Conservation (phyloP, 2,113 vertebrate genomes). For the Mustelus asterias region DNA sequence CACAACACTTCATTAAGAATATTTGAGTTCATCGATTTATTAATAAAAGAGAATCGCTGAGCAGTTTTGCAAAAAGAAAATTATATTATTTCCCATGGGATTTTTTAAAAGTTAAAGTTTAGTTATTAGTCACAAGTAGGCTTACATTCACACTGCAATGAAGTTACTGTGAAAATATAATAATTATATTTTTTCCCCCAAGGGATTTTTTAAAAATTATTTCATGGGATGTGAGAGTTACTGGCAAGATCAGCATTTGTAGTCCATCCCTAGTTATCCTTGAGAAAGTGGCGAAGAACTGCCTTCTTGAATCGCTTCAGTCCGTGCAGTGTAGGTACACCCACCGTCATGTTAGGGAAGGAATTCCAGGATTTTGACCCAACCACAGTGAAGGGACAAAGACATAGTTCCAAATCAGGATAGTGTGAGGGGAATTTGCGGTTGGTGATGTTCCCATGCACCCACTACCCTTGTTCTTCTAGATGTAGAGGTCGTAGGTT, state of each 20-base stretch:
- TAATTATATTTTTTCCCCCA: not conserved
- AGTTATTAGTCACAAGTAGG: too few relatives aligned
- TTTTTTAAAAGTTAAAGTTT: not conserved
- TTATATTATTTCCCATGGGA: not conserved
- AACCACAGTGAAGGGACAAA: too few relatives aligned
- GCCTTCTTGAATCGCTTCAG: not conserved
- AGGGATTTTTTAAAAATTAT: not conserved
- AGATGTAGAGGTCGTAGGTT: too few relatives aligned
- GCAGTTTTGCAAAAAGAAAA: not conserved
- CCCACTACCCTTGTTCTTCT: too few relatives aligned
- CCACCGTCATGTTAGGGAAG: too few relatives aligned
- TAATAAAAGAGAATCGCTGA: not conserved
- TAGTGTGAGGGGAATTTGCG: too few relatives aligned
- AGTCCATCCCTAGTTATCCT: not conserved
- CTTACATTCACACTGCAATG: too few relatives aligned
- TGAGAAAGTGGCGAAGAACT: not conserved
- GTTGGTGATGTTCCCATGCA: too few relatives aligned
- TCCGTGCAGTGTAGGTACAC: too few relatives aligned
- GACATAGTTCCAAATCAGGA: too few relatives aligned
- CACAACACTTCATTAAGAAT: not conserved
- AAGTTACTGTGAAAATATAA: too few relatives aligned
- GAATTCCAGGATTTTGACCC: too few relatives aligned
- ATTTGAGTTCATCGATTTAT: not conserved
- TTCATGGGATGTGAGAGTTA: not conserved
- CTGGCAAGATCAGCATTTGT: not conserved